phyloP scores from a whole-genome alignment of 2,888 invertebrate species.

The Anthoptus insignis region DNA sequence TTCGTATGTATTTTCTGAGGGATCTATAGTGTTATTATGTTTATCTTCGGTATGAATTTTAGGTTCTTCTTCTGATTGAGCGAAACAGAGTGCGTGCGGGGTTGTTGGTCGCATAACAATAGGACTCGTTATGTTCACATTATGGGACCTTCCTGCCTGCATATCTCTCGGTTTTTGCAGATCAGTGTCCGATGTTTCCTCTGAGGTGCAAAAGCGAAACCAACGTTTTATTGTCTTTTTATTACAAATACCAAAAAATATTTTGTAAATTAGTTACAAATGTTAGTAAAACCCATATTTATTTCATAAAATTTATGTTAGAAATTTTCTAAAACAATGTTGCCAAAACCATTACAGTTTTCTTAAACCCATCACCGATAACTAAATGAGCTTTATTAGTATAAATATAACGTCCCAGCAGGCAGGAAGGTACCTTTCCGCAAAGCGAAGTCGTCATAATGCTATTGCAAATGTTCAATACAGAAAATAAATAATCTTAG shows the following conservation, averaged over 20 bases:
- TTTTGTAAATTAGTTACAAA: slow-evolving; percentile 33
- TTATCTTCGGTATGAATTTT: slow-evolving; percentile 42
- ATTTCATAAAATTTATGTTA: slow-evolving; percentile 67
- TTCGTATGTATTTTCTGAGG: slow-evolving; percentile 70
- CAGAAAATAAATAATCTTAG: slow-evolving; percentile 32
- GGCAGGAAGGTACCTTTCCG: slow-evolving; percentile 87
- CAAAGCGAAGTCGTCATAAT: slow-evolving; percentile 85
- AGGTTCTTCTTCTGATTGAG: slow-evolving; percentile 55
- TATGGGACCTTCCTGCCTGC: slow-evolving; percentile 91
- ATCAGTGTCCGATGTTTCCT: slow-evolving; percentile 84
- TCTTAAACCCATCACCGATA: slow-evolving; percentile 75
- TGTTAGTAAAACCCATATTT: slow-evolving; percentile 52
- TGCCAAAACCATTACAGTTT: slow-evolving; percentile 59
- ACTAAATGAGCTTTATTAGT: slow-evolving; percentile 77
- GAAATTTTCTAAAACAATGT: slow-evolving; percentile 68
- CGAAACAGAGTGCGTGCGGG: slow-evolving; percentile 70
- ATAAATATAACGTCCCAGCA: slow-evolving; percentile 78
- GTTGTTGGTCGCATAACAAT: slow-evolving; percentile 73
- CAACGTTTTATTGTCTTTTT: slow-evolving; percentile 69
- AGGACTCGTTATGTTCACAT: slow-evolving; percentile 77
- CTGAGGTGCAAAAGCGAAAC: slow-evolving; percentile 86
- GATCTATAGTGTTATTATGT: slow-evolving; percentile 36
- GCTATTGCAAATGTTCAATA: slow-evolving; percentile 63
- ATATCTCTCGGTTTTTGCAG: slow-evolving; percentile 82
- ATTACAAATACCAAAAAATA: slow-evolving; percentile 49